A percentile compares a stretch with the other conserved stretches of the same genome.
phyloP scores from a whole-genome alignment of 2,113 vertebrate species.

The Empidonax alnorum region DNA sequence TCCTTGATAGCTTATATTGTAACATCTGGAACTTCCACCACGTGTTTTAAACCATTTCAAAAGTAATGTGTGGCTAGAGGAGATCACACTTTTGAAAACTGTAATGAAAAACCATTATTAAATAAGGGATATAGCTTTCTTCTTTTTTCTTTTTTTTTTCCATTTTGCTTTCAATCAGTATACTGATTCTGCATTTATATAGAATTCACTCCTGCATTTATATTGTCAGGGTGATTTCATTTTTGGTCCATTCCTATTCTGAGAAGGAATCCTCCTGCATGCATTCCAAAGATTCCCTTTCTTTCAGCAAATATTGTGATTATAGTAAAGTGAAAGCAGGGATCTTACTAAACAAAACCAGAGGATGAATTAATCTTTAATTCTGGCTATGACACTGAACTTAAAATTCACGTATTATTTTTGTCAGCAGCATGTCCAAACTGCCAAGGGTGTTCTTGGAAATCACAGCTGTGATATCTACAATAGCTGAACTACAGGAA shows the following conservation, averaged over 20 bases:
- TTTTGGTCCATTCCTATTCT: neutral
- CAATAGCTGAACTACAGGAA: neutral
- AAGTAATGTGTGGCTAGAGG: neutral
- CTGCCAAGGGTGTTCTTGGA: neutral
- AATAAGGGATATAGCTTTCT: neutral
- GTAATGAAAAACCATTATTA: neutral
- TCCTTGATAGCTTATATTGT: neutral
- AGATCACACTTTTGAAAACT: neutral
- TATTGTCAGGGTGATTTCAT: neutral
- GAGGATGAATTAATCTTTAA: neutral
- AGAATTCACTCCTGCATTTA: neutral
- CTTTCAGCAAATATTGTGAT: neutral
- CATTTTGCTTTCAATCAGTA: neutral
- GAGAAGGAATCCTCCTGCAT: neutral
- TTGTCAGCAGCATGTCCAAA: neutral
- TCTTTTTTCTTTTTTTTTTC: fast-evolving
- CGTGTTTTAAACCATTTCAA: neutral
- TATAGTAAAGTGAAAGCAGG: neutral
- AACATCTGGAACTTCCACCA: neutral
- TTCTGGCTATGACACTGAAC: neutral
- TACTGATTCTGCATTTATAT: neutral
- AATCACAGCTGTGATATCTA: neutral
- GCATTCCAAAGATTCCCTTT: neutral
- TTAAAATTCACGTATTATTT: neutral
- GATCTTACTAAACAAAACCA: neutral